Percentiles rank a stretch among this genome's conserved stretches.
phyloP scores from a whole-genome alignment of 2,797 vertebrate genomes.

The Podargus strigoides region DNA sequence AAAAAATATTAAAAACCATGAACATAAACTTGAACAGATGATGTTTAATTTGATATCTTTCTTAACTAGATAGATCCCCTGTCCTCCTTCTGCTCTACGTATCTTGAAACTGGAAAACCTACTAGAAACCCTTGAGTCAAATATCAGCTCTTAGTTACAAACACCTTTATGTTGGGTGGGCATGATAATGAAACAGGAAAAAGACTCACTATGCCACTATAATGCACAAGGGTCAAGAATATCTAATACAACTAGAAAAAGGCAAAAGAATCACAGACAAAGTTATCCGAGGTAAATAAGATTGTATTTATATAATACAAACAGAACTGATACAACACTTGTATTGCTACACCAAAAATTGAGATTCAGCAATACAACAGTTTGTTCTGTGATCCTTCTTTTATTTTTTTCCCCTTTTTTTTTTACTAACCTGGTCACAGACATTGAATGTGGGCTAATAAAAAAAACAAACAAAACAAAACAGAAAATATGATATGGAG shows the following conservation, averaged over 20 bases:
- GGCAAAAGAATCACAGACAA: constrained; percentile 83
- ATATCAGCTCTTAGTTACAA: constrained; percentile 52
- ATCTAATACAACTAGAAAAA: constrained; percentile 74
- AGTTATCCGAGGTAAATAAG: constrained; percentile 57
- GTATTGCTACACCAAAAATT: constrained; percentile 34
- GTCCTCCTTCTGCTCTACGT: neutral
- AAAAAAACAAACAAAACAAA: constrained; percentile 66
- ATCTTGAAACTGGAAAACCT: neutral
- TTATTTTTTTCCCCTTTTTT: constrained; percentile 64
- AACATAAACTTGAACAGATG: neutral
- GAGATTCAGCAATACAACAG: constrained; percentile 62
- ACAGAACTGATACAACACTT: constrained; percentile 39
- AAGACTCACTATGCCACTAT: constrained; percentile 63
- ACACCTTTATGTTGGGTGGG: constrained; percentile 54
- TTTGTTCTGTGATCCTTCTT: constrained; percentile 83
- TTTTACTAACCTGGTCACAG: constrained; percentile 99
- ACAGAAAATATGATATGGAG: constrained; percentile 95
- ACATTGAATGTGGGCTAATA: constrained; percentile 99
- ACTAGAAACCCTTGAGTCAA: neutral
- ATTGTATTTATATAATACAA: constrained; percentile 31
- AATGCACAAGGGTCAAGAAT: constrained; percentile 63
- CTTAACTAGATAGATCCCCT: neutral
- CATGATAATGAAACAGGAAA: constrained; percentile 63
- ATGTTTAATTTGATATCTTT: neutral
- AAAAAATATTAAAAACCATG: neutral